Base-by-base conservation (phyloP, 2,113 vertebrate species). In the Ictalurus punctatus region DNA sequence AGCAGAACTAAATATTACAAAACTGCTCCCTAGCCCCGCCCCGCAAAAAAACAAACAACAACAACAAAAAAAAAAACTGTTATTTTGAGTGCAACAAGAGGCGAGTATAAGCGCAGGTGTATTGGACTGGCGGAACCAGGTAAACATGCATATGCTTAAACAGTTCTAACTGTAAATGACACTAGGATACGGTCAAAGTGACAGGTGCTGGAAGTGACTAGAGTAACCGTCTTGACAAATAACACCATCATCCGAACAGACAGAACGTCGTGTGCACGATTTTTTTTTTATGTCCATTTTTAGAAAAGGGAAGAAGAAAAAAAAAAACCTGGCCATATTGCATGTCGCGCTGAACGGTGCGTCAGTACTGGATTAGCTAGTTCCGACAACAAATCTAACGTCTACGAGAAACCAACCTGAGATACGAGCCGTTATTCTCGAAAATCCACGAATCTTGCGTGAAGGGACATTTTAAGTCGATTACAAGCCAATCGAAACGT, bases 1-100 rank as follows among this genome's bases (percentile, higher is more conserved):
- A 92, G 89, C 87, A 89, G 89, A 93, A 90, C 92, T 94, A 94
- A 92, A 92, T 91, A 93, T 93, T 92, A 94, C 90, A 92, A 86
- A 89, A 84, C 86, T 73, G 44, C 44, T 44, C 92, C 91, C 10
- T 0, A 21, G 4, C 40, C 19, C 30, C 71, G 4, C 4, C 34
- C 6, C 5, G 21, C 44, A 5, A 48, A 48, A 40, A 48, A 48
- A 48, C 6, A 83, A 27, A 25, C 3, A 61, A 59, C 4, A 13
- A 59, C 3, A 48, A 44, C 3, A 44, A 44, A 44, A 17, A 25
- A 3, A 61, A 40, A 21, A 13, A 59, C 3, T 2, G 16, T 54
- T 82, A 58, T 14, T 37, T 17, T 92, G 6, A 81, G 84, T 90
- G 80, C 82, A 84, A 71, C 27, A 71, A 23, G 59, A 89, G 81